These are phyloP conservation scores for Lerista edwardsae DNA, from an alignment of 2,797 vertebrate genomes.

Conservation along the genomic window DNA sequence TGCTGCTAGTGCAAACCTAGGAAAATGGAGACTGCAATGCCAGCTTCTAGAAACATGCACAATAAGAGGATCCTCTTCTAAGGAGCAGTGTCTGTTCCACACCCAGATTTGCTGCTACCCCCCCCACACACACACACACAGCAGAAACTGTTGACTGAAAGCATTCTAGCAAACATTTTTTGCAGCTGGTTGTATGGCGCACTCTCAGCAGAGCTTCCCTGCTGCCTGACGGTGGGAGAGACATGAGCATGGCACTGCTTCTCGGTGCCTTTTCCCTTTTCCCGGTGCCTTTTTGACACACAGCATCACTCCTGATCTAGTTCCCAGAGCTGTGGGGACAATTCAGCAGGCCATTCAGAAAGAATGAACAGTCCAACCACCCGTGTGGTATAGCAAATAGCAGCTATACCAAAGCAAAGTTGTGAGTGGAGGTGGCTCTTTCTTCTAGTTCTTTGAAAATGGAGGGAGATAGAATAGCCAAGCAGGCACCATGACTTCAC, in stretches of 20 bases:
- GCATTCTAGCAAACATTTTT: background rate
- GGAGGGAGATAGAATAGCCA: background rate
- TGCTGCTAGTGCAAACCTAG: no score
- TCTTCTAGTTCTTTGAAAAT: slow-evolving; percentile 25
- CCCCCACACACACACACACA: no score
- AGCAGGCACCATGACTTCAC: slow-evolving; percentile 1
- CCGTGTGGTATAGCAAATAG: background rate
- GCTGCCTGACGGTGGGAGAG: background rate
- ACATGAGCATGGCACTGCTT: background rate
- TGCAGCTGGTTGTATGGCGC: background rate
- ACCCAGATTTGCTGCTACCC: background rate
- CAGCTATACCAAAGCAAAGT: no score
- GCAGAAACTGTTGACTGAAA: background rate
- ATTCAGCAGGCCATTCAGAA: slow-evolving; percentile 14
- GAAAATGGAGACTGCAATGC: background rate
- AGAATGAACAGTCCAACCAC: background rate
- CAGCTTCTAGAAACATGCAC: background rate
- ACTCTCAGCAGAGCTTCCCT: background rate
- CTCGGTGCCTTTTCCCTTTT: background rate
- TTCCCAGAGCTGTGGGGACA: slow-evolving; percentile 15
- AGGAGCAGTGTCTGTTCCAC: background rate
- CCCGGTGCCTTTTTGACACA: background rate
- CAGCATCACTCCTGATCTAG: background rate
- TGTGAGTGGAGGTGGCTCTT: background rate
- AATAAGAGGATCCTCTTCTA: background rate